Evolutionary conservation across 2,888 invertebrate species (phyloP).

Genomic region (Rhodophaea formosa): DNA sequence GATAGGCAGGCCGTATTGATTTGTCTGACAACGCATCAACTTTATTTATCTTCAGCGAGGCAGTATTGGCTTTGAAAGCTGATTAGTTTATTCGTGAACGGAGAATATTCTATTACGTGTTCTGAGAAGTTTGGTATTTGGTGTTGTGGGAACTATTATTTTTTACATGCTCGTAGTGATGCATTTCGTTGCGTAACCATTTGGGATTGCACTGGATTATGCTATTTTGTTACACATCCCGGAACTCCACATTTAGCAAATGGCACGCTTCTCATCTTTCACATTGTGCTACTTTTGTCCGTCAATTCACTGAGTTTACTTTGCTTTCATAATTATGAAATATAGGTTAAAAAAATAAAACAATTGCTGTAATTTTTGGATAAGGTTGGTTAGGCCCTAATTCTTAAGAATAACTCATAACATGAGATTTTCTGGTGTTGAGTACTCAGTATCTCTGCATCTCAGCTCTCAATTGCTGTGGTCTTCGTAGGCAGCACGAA

Average conservation of each 20-base stretch:
- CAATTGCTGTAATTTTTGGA: background rate
- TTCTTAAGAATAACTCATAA: too few species aligned
- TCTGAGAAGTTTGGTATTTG: background rate
- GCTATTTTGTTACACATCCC: constrained; percentile 43
- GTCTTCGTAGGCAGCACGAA: too few species aligned
- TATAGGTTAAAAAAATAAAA: background rate
- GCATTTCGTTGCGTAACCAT: background rate
- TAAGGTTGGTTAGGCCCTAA: too few species aligned
- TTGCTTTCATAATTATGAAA: background rate
- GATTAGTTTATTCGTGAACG: background rate
- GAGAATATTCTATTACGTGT: background rate
- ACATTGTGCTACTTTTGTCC: constrained; percentile 24
- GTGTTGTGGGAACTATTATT: background rate
- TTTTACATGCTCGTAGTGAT: background rate
- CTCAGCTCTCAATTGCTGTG: too few species aligned
- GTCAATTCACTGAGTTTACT: too few species aligned
- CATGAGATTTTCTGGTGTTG: too few species aligned
- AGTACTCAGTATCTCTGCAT: too few species aligned
- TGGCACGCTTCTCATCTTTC: constrained; percentile 61
- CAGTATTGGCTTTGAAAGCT: background rate
- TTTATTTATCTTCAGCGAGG: background rate
- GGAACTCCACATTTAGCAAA: constrained; percentile 54
- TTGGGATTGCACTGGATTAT: background rate
- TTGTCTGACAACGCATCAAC: background rate
- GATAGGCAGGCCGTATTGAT: constrained; percentile 10